phyloP scores from a whole-genome alignment of 2,113 vertebrate genomes.

The Tinamus guttatus region DNA sequence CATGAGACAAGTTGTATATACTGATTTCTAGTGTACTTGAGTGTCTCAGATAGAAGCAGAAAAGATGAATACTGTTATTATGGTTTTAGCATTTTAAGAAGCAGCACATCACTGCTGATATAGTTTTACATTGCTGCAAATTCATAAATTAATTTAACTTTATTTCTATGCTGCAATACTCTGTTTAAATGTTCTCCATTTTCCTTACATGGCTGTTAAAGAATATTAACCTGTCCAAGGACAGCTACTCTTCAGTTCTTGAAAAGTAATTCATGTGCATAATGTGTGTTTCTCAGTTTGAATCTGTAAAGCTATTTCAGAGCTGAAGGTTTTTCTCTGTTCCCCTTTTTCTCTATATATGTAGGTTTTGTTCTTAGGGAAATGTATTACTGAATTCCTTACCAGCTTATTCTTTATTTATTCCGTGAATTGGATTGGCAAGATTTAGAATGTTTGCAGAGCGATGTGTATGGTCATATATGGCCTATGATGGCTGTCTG shows the following conservation, averaged over 20 bases:
- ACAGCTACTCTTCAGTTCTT: not conserved
- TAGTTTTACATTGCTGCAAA: not conserved
- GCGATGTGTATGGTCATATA: rapidly evolving
- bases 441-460: not conserved
- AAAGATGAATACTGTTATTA: not conserved
- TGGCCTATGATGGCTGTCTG: not conserved
- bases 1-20: not conserved
- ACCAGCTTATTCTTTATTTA: not conserved
- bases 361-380: not conserved
- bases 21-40: not conserved
- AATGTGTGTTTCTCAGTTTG: not conserved
- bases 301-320: not conserved
- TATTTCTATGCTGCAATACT: not conserved
- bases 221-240: not conserved
- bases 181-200: not conserved
- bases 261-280: not conserved
- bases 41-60: not conserved
- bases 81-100: not conserved
- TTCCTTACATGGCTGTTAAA: not conserved
- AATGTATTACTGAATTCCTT: not conserved
- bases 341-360: not conserved
- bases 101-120: not conserved
- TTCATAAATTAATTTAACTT: not conserved
- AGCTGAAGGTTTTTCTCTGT: not conserved
- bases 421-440: not conserved